Evolutionary conservation across 2,113 vertebrate species (phyloP), one percentile per base, ranked within the genome.

Genomic region (Hippocampus comes): DNA sequence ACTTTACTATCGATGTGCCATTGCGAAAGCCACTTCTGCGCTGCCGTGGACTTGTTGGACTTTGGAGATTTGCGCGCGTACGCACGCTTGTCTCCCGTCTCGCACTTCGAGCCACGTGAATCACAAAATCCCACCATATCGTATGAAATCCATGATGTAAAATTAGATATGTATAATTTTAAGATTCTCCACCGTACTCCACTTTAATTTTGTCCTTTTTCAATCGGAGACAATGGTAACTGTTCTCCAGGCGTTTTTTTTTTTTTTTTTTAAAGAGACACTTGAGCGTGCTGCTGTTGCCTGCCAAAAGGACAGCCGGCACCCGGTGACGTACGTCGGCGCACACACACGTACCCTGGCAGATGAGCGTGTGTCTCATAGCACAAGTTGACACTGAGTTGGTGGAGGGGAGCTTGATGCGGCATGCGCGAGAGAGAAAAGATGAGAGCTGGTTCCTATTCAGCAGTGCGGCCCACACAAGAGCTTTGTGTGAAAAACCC

Each of bases 341-440:
- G 8, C 70, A 59, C 70, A 60, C 70, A 66, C 79, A 61, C 73
- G 57, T 53, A 38, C 63, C 67, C 61, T 57, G 72, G 72, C 65
- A 55, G 72, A 84, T 76, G 74, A 49, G 18, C 75, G 80, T 70
- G 83, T 81, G 85, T 87, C 83, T 86, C 87, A 84, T 82, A 81
- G 84, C 79, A 81, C 75, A 77, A 71, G 81, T 87, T 89, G 86
- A 90, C 86, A 88, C 82, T 79, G 89, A 89, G 87, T 89, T 86
- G 87, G 86, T 88, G 87, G 87, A 88, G 80, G 84, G 80, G 80
- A 83, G 82, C 70, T 77, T 79, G 86, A 85, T 78, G 82, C 68
- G 61, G 64, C 48, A 61, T 41, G 42, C 9, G 7, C 18, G 42
- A 73, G 72, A 70, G 59, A 49, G 69, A 63, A 67, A 78, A 84